Evolutionary conservation across 2,797 vertebrate species (phyloP), one percentile per base, ranked within the genome.

Genomic region (Leptatherina wallacei): DNA sequence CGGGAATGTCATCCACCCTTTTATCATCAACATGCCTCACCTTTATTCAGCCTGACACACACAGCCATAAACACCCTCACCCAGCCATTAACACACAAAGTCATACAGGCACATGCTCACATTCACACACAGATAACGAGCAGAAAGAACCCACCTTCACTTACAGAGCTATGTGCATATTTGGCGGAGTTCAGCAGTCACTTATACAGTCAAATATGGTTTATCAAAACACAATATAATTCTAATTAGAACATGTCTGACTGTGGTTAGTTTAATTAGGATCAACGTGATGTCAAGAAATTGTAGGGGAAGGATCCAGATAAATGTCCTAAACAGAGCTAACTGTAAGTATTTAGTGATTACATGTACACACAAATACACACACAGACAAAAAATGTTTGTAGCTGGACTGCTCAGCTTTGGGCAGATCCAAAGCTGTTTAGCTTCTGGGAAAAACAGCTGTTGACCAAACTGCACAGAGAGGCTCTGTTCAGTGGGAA

Each of bases 1-100:
- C 76, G 60, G 86, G 91, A 93, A 94, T 93, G 92, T 80, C 91
- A 91, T 91, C 87, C 84, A 83, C 71, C 83, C 77, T 90, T 87
- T 91, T 92, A 91, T 93, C 91, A 84, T 89, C 88, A 85, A 71
- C 86, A 78, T 83, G 80, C 85, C 82, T 92, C 79, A 88, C 85
- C 89, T 92, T 86, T 87, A 90, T 86, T 84, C 86, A 77, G 77
- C 73, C 77, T 85, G 80, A 86, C 87, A 91, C 84, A 85, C 85
- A 83, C 38, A 14, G 77, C 75, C 76, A 81, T 85, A 87, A 87
- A 85, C 80, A 61, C 61, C 14, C 49, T 75, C 69, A 57, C 33
- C 29, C 36, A 84, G 73, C 76, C 74, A 87, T 84, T 86, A 85
- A 78, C 82, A 77, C 82, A 80, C 54, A 59, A 33, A 71, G 71